Percentiles rank a stretch among this genome's conserved stretches.
phyloP scores from a whole-genome alignment of 2,113 vertebrate genomes.

The Gymnocephalus cernua region DNA sequence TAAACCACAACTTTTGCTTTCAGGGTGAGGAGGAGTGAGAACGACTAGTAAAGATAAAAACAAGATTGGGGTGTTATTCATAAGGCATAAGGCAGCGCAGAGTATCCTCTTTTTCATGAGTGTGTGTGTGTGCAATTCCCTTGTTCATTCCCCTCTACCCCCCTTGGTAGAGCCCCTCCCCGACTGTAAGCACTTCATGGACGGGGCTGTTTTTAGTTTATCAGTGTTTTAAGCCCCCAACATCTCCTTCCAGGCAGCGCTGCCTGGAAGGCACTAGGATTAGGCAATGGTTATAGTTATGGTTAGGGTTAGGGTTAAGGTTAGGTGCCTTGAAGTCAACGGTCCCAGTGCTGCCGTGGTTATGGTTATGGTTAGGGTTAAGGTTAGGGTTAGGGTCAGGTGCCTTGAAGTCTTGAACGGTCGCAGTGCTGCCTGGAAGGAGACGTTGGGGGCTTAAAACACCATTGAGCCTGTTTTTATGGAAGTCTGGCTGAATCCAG shows the following conservation, averaged over 20 bases:
- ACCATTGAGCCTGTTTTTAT: conserved; percentile 77
- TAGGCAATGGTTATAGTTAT: no score
- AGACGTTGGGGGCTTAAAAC: no score
- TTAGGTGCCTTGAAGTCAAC: no score
- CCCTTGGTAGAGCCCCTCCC: conserved; percentile 25
- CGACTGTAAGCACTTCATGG: conserved; percentile 9
- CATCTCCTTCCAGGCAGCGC: no score
- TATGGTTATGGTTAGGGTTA: no score
- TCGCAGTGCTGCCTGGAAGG: no score
- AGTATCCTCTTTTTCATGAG: conserved; percentile 24
- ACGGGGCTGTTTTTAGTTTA: conserved; percentile 69
- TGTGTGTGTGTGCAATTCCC: neutral
- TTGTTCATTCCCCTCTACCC: conserved; percentile 24
- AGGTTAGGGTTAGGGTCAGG: no score
- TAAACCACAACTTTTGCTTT: conserved; percentile 40
- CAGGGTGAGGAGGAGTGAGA: neutral
- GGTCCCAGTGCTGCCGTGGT: no score
- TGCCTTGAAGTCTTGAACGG: no score
- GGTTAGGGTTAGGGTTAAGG: no score
- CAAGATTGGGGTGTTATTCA: conserved; percentile 22
- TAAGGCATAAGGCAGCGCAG: neutral
- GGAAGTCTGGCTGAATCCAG: conserved; percentile 81
- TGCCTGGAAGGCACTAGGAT: no score
- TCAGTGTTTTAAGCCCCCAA: no score
- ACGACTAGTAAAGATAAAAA: neutral